These are phyloP conservation scores for Asarcornis scutulata DNA, from an alignment of 2,113 vertebrate genomes.

Conservation along the genomic window DNA sequence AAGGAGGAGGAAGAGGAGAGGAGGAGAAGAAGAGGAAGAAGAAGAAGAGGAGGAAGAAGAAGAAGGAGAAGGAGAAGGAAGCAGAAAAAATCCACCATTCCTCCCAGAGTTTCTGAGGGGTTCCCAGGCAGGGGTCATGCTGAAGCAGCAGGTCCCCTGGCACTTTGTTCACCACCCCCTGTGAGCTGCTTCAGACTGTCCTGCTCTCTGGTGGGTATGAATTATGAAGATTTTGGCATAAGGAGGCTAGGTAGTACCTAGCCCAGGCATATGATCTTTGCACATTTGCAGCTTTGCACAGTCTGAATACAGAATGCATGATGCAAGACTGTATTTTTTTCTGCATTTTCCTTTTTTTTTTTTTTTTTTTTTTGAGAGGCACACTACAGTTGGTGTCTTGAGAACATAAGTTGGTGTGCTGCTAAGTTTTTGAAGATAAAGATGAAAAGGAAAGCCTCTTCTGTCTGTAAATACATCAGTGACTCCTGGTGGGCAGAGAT, in stretches of 20 bases:
- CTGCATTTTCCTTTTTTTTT: not conserved
- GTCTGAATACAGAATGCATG: not conserved
- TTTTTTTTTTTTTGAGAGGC: not conserved
- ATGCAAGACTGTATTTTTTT: not conserved
- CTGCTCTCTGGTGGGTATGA: not conserved
- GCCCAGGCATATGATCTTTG: not conserved
- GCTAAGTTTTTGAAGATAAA: not conserved
- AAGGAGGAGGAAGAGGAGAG: not conserved
- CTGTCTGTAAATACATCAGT: not conserved
- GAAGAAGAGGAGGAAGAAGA: not conserved
- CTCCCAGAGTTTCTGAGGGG: not conserved
- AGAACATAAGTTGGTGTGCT: not conserved
- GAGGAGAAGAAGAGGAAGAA: not conserved
- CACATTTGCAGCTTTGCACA: not conserved
- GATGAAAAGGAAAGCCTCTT: not conserved
- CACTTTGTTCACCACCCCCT: not conserved
- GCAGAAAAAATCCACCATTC: not conserved
- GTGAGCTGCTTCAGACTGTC: not conserved
- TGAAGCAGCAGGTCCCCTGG: not conserved
- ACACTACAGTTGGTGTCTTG: not conserved
- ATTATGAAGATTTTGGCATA: not conserved
- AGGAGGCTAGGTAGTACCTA: too few relatives aligned
- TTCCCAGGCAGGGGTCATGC: not conserved
- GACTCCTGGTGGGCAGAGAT: not conserved
- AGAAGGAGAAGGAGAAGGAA: not conserved